These are phyloP conservation scores for Zootermopsis nevadensis DNA, from an alignment of 2,888 invertebrate genomes.

Conservation along the genomic window DNA sequence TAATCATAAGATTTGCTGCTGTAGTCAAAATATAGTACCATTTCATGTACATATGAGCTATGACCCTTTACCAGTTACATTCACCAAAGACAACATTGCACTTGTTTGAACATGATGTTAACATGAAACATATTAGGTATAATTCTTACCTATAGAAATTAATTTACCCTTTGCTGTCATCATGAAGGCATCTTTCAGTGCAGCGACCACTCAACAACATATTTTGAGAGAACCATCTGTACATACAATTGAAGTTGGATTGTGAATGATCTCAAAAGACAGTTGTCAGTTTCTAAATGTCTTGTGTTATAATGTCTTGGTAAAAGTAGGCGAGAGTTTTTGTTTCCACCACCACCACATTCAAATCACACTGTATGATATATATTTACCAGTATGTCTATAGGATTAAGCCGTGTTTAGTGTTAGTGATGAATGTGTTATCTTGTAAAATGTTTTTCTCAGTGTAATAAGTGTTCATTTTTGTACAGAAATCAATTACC, in stretches of 20 bases:
- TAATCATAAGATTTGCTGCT: too few relatives aligned
- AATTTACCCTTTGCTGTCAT: not conserved
- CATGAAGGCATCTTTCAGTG: too few relatives aligned
- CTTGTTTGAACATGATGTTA: too few relatives aligned
- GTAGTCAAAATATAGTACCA: too few relatives aligned
- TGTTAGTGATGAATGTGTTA: not conserved
- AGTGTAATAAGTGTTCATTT: constrained; percentile 34
- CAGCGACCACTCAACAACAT: too few relatives aligned
- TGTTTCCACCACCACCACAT: not conserved
- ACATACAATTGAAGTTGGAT: not conserved
- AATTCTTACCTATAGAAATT: not conserved
- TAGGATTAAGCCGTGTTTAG: not conserved
- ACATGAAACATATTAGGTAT: not conserved
- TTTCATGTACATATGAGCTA: too few relatives aligned
- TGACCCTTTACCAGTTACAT: too few relatives aligned
- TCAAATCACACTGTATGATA: not conserved
- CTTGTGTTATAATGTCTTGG: not conserved
- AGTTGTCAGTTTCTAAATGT: constrained; percentile 15
- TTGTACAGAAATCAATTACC: constrained; percentile 34
- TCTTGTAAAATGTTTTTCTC: not conserved
- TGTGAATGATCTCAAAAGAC: constrained; percentile 19
- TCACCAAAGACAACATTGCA: constrained; percentile 24
- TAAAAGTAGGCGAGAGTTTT: not conserved
- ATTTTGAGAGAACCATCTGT: not conserved
- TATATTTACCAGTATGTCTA: not conserved